These are phyloP conservation scores for Tenualosa ilisha DNA, from an alignment of 2,797 vertebrate genomes.

Conservation along the genomic window DNA sequence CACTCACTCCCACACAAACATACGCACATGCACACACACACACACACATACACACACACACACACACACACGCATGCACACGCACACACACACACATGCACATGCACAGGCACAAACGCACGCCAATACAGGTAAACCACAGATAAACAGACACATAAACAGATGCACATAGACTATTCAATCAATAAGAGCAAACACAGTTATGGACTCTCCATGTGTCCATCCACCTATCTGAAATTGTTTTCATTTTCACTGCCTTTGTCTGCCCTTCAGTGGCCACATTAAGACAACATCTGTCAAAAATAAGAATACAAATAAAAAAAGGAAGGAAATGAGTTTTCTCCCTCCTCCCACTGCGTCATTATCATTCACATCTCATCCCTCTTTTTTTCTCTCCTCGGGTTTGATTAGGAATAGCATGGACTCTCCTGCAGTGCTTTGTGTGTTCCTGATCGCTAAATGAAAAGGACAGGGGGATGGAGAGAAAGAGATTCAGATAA, in stretches of 20 bases:
- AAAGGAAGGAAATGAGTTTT: constrained; percentile 70
- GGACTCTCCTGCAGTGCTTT: constrained; percentile 48
- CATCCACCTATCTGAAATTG: neutral
- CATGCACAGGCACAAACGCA: neutral
- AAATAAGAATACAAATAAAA: constrained; percentile 5
- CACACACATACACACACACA: neutral
- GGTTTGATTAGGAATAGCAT: constrained; percentile 53
- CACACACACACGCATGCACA: too few species aligned
- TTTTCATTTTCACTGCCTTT: constrained; percentile 12
- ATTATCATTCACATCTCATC: constrained; percentile 72
- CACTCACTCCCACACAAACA: neutral
- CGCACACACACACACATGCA: neutral
- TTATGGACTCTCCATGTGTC: constrained; percentile 29
- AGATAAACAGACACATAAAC: neutral
- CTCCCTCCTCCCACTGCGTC: constrained; percentile 74
- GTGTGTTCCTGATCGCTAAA: constrained; percentile 21
- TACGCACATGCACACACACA: neutral
- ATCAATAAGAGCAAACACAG: constrained; percentile 23
- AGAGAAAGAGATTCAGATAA: constrained; percentile 44
- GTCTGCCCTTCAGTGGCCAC: constrained; percentile 57
- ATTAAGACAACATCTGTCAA: constrained; percentile 64
- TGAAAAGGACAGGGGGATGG: constrained; percentile 29
- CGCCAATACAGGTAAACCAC: neutral
- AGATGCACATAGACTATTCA: neutral
- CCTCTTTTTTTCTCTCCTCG: constrained; percentile 55